Percentiles rank a stretch among this genome's conserved stretches.
Conservation (phyloP, 1,140 invertebrate species). For the Aphaenogaster ashmeadi region DNA sequence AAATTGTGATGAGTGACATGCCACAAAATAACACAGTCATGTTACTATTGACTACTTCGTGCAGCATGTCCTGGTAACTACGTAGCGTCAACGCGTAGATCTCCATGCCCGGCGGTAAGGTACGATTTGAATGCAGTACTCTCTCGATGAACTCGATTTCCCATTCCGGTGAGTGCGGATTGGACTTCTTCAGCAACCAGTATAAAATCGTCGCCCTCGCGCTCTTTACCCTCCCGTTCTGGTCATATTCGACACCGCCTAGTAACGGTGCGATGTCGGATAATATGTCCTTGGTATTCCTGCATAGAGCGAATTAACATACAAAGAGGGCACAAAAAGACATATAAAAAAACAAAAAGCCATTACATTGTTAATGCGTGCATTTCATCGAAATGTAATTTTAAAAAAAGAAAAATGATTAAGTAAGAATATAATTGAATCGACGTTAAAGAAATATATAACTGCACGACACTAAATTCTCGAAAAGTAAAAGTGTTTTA, state of each 20-base stretch:
- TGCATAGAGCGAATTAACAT: slow-evolving; percentile 33
- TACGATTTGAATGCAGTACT: slow-evolving; percentile 79
- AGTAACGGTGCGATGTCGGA: slow-evolving; percentile 80
- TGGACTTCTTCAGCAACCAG: slow-evolving; percentile 84
- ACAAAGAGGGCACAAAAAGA: neutral
- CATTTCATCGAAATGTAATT: neutral
- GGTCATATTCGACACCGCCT: slow-evolving; percentile 79
- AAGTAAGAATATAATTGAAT: neutral
- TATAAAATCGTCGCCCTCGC: slow-evolving; percentile 84
- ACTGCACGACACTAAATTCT: neutral
- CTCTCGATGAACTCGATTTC: slow-evolving; percentile 84
- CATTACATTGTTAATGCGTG: neutral
- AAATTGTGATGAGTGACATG: slow-evolving; percentile 87
- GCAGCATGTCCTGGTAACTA: slow-evolving; percentile 84
- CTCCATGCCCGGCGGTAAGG: slow-evolving; percentile 82
- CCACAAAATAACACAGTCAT: slow-evolving; percentile 87
- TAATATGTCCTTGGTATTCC: slow-evolving; percentile 77
- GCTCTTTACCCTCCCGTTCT: slow-evolving; percentile 74
- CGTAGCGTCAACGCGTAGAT: slow-evolving; percentile 83
- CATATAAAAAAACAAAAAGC: neutral
- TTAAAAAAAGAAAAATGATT: neutral
- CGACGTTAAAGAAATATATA: neutral
- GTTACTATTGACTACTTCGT: slow-evolving; percentile 86
- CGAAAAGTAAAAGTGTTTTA: neutral
- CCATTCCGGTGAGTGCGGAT: slow-evolving; percentile 80